phyloP scores from a whole-genome alignment of 2,113 vertebrate genomes.

The Anhinga anhinga region DNA sequence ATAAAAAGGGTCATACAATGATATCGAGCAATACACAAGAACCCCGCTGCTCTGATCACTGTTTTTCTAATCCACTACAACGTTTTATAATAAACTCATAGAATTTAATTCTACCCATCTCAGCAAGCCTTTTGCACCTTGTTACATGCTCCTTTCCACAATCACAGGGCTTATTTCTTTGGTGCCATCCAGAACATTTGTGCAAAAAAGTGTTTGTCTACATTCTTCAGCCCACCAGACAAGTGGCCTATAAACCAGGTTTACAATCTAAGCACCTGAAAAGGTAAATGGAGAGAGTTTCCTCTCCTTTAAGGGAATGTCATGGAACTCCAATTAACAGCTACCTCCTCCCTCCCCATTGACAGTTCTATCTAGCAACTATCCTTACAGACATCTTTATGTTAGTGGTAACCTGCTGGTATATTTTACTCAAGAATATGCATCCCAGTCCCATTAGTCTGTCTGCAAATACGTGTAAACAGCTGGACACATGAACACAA shows the following conservation, averaged over 20 bases:
- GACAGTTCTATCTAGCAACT: background rate
- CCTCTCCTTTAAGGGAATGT: background rate
- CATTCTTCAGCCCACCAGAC: background rate
- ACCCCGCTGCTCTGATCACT: background rate
- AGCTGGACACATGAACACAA: background rate
- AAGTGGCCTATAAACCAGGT: background rate
- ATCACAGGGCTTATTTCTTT: background rate
- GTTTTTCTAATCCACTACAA: background rate
- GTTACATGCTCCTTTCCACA: background rate
- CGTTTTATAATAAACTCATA: background rate
- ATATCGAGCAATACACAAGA: background rate
- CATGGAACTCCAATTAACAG: background rate
- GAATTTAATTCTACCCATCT: background rate
- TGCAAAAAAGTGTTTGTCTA: background rate
- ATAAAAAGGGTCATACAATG: background rate
- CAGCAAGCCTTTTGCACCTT: background rate
- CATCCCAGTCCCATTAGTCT: background rate
- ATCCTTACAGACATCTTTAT: background rate
- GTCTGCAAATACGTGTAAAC: background rate
- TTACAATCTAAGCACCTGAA: background rate
- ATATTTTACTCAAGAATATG: background rate
- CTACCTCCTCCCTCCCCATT: background rate
- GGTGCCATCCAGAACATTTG: background rate
- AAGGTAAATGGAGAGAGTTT: background rate
- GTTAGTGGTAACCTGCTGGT: accelerated